Base-by-base conservation (phyloP, 1,140 invertebrate genomes). In the Brachionus rubens region DNA sequence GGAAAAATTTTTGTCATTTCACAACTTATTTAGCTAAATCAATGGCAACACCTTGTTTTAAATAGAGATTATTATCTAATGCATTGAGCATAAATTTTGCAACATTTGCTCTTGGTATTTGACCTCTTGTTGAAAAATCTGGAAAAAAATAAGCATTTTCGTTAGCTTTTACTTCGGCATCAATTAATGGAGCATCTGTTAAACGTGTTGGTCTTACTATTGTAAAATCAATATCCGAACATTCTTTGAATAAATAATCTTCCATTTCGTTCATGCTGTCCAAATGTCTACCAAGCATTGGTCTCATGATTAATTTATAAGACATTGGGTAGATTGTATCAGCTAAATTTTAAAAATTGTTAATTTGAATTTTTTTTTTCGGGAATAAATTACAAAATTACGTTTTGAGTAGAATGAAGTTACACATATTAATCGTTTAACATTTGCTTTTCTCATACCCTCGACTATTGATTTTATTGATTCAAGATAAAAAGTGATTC, bases 241-340 rank as follows among this genome's bases (percentile, higher is more conserved):
- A 81, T 7, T 81, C 75, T 1, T 78, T 65, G 36, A 79, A 65
- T 19, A 84, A 52, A 30, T 78, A 82, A 52, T 79, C 75, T 78
- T 84, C 83, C 82, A 84, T 83, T 54, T 80, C 78, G 16, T 78
- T 67, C 81, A 84, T 81, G 77, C 79, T 82, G 26, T 78, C 78
- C 46, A 84, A 78, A 48, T 79, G 75, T 41, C 79, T 80, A 6
- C 80, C 76, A 41, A 84, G 68, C 16, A 82, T 59, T 6, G 82
- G 81, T 54, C 81, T 78, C 12, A 84, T 30, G 3, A 84, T 54
- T 75, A 80, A 80, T 67, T 80, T 77, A n/a, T 82, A 78, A 26
- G 82, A 68, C 54, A 80, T 81, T n/a, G 82, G 81, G 33, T 79
- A 77, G 14, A 75, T 68, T 9, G 77, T 77, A 41, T 79, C 79